Base-by-base conservation (phyloP, 1,140 invertebrate species). In the Asbolus verrucosus region DNA sequence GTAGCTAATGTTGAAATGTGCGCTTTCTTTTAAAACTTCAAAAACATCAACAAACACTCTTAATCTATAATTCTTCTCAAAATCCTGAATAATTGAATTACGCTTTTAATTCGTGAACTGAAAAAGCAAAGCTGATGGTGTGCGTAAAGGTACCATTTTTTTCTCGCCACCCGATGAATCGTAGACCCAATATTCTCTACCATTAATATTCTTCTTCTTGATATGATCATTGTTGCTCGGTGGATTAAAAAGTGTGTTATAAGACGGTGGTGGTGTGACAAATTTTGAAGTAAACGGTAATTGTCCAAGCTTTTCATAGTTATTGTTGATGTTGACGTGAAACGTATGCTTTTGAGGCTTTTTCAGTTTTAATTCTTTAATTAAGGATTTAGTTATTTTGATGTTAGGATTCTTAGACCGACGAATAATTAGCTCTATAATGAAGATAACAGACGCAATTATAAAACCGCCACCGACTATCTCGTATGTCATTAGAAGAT, bases 101-200 rank as follows among this genome's bases (percentile, higher is more conserved):
- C n/a, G n/a, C n/a, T n/a, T n/a, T n/a, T n/a, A 76, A 70, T 76
- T 71, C 3, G 76, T 77, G 63, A 86, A 89, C 70, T 90, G 88
- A 82, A 91, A 92, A 0, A 93, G 78, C 39, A 91, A 85, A 14
- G 91, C 89, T 2, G 91, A 92, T 0, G 90, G 89, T 3, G 88
- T 87, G 73, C 90, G 81, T 0, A 90, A 84, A 0, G 91, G 91
- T 67, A 92, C 87, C 16, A 92, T 81, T 70, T 86, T 85, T 6
- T 81, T 87, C 13, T 86, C 85, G 0, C 89, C 89, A 38, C 83
- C 81, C 1, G 82, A 78, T 16, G 85, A 84, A 3, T 85, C 84
- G 14, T 89, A 82, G 0, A 91, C 85, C 76, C 88, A 90, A 81
- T 92, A 92, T 75, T 92, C 88, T 54, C 90, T 83, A 1, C 91